Base-by-base conservation (phyloP, 2,888 invertebrate genomes). In the Falcaria lacertinaria region DNA sequence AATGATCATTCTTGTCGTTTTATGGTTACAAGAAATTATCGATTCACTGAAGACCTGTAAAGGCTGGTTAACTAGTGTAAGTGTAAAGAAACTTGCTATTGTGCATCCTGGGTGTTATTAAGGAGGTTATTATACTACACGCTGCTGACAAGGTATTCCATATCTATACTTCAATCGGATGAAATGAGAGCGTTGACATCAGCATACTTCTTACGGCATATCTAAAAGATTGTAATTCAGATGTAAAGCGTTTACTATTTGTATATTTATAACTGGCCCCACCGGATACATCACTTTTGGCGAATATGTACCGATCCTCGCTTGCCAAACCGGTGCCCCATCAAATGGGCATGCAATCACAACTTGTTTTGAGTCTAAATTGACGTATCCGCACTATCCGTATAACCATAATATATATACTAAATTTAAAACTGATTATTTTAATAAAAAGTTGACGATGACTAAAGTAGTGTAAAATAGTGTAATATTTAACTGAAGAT, bases 331-430 rank as follows among this genome's bases (percentile, higher is more conserved):
- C 52, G 54, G 57, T 52, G 50, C 52, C 46, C 48, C 57, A 63
- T 60, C 64, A 69, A 63, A 65, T 69, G 57, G 60, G 53, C 54
- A 53, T 50, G 49, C 55, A 57, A 68, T 63, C 62, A 59, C 55
- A 52, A 54, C 60, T 59, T 52, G 60, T 69, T 72, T 65, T 52
- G 52, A 43, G 52, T 28, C 28, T 60, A 66, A 72, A 66, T 64
- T 65, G 49, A 47, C 40, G 55, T 53, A 65, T 66, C 70, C 65
- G 59, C 43, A 42, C 38, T 47, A 37, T 22, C 14, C 2, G 16
- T 22, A 17, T 13, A 4, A 16, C 3, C 19, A 19, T 16, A 17
- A 17, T 2, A 17, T 35, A 11, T 16, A 34, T 17, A 16, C 34
- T 34, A n/a, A n/a, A n/a, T n/a, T n/a, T n/a, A n/a, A n/a, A n/a